Base-by-base conservation (phyloP, 2,113 vertebrate genomes). In the Poecile atricapillus region DNA sequence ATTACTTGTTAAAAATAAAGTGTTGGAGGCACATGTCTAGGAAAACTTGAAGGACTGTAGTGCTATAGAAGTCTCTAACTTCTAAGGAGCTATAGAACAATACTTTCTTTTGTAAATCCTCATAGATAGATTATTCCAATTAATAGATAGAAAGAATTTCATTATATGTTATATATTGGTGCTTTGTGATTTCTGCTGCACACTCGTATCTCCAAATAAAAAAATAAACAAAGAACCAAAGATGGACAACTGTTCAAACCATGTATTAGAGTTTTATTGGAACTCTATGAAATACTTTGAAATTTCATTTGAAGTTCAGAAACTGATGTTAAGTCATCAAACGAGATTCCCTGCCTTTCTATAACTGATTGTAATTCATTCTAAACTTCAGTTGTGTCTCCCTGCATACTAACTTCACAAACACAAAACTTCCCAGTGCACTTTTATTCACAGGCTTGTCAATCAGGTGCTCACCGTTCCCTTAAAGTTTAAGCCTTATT, bases 401-500 rank as follows among this genome's bases (percentile, higher is more conserved):
- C 10, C 80, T 89, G 95, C 96, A 96, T 70, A 89, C 96, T 89
- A 97, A 96, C 96, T 98, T 98, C 97, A 95, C 97, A 96, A 98
- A 96, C 95, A 92, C 96, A 97, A 97, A 97, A 97, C 97, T 97
- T 98, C 97, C 97, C 97, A 97, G 97, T 97, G 97, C 97, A 98
- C 95, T 98, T 97, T 97, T 94, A 98, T 98, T 98, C 98, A 97
- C 97, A 95, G 89, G 84, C 97, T 97, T 98, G 98, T 98, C 98
- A 98, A 98, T 98, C 98, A 98, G 97, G 96, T 97, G 97, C 97
- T 97, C 97, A 98, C 97, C 95, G 59, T 98, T 97, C 97, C 98
- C 98, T 98, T 98, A 97, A 98, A 98, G 97, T 98, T 98, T 98
- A 98, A 98, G 98, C 98, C 98, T 98, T 98, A 98, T 98, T 98